Percentiles rank a stretch among this genome's conserved stretches.
Conservation (phyloP, 2,797 vertebrate species). For the Parauchenoglanis punctatus region DNA sequence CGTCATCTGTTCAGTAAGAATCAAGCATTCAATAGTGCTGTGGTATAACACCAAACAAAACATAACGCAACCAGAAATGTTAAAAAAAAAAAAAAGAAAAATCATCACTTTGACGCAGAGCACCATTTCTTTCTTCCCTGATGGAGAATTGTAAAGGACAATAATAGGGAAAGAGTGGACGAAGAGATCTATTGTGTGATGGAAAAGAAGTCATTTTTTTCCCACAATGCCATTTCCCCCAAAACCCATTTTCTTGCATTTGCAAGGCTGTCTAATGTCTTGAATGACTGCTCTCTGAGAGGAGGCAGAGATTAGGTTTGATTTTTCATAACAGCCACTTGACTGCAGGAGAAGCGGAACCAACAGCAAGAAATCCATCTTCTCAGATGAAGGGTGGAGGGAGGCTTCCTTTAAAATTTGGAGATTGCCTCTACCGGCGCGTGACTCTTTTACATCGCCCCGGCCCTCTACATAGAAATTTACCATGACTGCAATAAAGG, state of each 20-base stretch:
- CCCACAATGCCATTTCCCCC: slow-evolving; percentile 47
- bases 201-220: slow-evolving; percentile 45
- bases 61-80: not conserved
- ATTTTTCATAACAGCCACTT: slow-evolving; percentile 61
- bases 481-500: slow-evolving; percentile 22
- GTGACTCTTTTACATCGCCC: slow-evolving; percentile 60
- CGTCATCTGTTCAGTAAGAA: not conserved
- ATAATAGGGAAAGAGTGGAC: slow-evolving; percentile 38
- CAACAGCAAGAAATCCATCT: slow-evolving; percentile 58
- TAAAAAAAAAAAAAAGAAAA: slow-evolving; percentile 1
- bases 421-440: slow-evolving; percentile 66
- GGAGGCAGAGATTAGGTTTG: slow-evolving; percentile 55
- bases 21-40: not conserved
- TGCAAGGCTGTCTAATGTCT: slow-evolving; percentile 55
- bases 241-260: slow-evolving; percentile 57
- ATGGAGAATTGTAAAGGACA: slow-evolving; percentile 27
- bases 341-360: slow-evolving; percentile 55
- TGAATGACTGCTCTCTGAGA: slow-evolving; percentile 54
- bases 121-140: slow-evolving; percentile 30
- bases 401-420: slow-evolving; percentile 68
- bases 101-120: not conserved
- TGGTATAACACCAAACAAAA: not conserved
- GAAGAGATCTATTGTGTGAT: slow-evolving; percentile 51
- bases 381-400: slow-evolving; percentile 23
- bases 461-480: slow-evolving; percentile 47